These are phyloP conservation scores for Acrossocheilus fasciatus DNA, from an alignment of 2,797 vertebrate genomes.

Conservation along the genomic window DNA sequence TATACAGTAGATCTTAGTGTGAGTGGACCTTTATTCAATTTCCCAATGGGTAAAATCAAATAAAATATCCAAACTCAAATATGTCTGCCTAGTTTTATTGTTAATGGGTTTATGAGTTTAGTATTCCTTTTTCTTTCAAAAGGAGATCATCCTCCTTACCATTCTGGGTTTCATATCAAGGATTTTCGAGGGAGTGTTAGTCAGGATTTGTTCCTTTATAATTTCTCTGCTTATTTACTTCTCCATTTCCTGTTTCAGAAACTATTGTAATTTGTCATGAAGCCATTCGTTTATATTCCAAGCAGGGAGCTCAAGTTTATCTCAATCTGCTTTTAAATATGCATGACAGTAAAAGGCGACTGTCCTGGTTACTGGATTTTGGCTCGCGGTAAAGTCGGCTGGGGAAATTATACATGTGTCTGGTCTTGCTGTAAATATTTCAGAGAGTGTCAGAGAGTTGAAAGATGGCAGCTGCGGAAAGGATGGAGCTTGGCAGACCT, in stretches of 20 bases:
- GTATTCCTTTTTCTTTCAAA: slow-evolving; percentile 22
- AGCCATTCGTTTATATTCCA: slow-evolving; percentile 67
- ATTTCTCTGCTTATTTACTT: neutral
- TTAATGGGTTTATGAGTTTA: slow-evolving; percentile 9
- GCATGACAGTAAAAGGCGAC: slow-evolving; percentile 68
- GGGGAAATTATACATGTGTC: slow-evolving; percentile 61
- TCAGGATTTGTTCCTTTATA: slow-evolving; percentile 4
- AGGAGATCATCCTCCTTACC: slow-evolving; percentile 19
- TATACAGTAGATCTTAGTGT: neutral
- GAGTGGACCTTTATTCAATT: neutral
- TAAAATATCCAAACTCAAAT: neutral
- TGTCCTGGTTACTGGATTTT: slow-evolving; percentile 57
- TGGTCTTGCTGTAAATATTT: slow-evolving; percentile 74
- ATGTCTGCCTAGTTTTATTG: slow-evolving; percentile 1
- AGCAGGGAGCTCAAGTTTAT: slow-evolving; percentile 51
- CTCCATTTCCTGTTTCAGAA: slow-evolving; percentile 38
- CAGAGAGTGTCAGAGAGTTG: slow-evolving; percentile 65
- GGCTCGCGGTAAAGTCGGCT: slow-evolving; percentile 54
- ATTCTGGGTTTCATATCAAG: slow-evolving; percentile 17
- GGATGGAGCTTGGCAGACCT: slow-evolving; percentile 43
- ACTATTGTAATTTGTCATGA: slow-evolving; percentile 56
- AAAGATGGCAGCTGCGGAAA: slow-evolving; percentile 53
- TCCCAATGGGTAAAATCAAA: neutral
- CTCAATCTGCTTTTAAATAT: slow-evolving; percentile 67
- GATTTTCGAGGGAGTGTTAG: slow-evolving; percentile 24